These are phyloP conservation scores for Ellobius talpinus DNA, from an alignment of 2,113 vertebrate species.

Conservation along the genomic window DNA sequence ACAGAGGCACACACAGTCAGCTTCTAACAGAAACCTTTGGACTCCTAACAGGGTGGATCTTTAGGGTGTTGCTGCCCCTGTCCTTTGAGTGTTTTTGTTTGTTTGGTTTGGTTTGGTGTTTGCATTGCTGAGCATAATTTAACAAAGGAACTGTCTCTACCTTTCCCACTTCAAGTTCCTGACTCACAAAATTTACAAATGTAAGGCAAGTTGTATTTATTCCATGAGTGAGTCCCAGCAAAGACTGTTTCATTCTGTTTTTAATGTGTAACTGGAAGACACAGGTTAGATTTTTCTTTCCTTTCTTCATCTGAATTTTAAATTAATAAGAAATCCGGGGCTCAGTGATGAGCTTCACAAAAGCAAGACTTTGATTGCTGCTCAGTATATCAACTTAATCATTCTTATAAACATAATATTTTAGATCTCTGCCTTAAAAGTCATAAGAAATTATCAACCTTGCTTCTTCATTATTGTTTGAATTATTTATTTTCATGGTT, in stretches of 20 bases:
- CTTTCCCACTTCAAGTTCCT: not conserved
- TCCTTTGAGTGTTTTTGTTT: not conserved
- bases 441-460: not conserved
- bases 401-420: not conserved
- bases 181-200: not conserved
- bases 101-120: not conserved
- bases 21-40: not conserved
- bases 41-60: not conserved
- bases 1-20: not conserved
- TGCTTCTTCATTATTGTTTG: not conserved
- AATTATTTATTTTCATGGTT: not conserved
- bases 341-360: not conserved
- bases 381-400: not conserved
- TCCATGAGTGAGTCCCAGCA: not conserved
- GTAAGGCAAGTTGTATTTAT: not conserved
- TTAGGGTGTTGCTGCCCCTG: not conserved
- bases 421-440: not conserved
- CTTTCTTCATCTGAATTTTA: conserved; percentile 3
- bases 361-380: not conserved
- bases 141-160: not conserved
- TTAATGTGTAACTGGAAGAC: not conserved
- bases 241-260: not conserved
- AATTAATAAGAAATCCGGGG: not conserved
- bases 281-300: not conserved
- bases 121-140: not conserved